A percentile compares a stretch with the other conserved stretches of the same genome.
These are phyloP conservation scores for Amniataba percoides DNA, from an alignment of 2,797 vertebrate species.

Conservation along the genomic window DNA sequence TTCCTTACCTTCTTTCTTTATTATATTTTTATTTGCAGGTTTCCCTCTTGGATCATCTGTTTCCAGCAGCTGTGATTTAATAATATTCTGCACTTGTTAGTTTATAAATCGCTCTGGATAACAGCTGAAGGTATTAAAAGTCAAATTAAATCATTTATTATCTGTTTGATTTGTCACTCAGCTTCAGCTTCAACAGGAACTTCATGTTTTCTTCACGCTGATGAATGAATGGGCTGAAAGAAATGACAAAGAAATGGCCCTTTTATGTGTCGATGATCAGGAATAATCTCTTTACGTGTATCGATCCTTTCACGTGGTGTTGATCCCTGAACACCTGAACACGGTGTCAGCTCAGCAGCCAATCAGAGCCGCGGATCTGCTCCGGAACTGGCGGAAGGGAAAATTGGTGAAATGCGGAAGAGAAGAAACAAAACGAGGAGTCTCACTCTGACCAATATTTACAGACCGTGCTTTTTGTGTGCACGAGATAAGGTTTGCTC, in stretches of 20 bases:
- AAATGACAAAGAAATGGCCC: too few species aligned
- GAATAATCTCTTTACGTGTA: too few species aligned
- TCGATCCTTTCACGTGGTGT: conserved; percentile 1
- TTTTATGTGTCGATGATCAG: too few species aligned
- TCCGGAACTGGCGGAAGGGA: conserved; percentile 65
- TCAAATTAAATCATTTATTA: neutral
- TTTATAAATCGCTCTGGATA: neutral
- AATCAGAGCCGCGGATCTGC: conserved; percentile 48
- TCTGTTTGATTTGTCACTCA: neutral
- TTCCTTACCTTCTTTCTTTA: neutral
- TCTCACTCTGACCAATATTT: conserved; percentile 50
- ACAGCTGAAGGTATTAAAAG: neutral
- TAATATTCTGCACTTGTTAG: neutral
- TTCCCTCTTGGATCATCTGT: neutral
- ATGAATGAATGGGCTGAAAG: neutral
- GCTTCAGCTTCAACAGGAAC: too few species aligned
- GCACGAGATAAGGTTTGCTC: too few species aligned
- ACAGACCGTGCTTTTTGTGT: neutral
- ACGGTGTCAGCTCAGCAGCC: conserved; percentile 22
- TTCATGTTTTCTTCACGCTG: neutral
- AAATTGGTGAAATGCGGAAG: conserved; percentile 74
- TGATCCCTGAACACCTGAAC: conserved; percentile 14
- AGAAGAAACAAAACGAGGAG: conserved; percentile 18
- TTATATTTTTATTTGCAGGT: neutral
- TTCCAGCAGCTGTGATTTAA: neutral